Percentiles rank a stretch among this genome's conserved stretches.
phyloP scores from a whole-genome alignment of 2,888 invertebrate genomes.

The Anarsia innoxiella region DNA sequence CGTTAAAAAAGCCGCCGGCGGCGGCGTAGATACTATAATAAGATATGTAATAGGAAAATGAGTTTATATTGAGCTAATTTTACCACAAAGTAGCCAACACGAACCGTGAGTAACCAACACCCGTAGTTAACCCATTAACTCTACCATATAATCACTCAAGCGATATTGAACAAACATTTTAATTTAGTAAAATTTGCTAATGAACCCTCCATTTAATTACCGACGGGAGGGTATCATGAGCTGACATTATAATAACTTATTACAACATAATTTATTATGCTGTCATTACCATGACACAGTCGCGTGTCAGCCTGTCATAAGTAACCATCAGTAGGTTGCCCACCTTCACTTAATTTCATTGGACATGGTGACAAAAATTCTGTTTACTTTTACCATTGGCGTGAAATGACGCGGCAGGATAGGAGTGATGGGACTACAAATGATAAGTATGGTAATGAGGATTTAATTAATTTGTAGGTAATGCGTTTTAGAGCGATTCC shows the following conservation, averaged over 20 bases:
- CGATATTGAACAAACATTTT: constrained; percentile 40
- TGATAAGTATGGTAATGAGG: constrained; percentile 55
- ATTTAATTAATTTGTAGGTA: constrained; percentile 49
- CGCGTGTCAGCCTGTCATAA: constrained; percentile 66
- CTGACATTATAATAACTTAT: constrained; percentile 71
- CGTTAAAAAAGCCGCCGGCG: too few species aligned
- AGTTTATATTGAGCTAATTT: too few species aligned
- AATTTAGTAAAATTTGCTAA: constrained; percentile 62
- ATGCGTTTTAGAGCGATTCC: constrained; percentile 50
- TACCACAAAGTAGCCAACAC: too few species aligned
- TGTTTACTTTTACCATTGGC: constrained; percentile 55
- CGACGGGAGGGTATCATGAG: constrained; percentile 45
- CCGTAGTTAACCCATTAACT: constrained; percentile 55
- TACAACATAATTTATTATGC: constrained; percentile 73
- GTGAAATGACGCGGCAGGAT: constrained; percentile 49
- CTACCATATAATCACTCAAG: constrained; percentile 11
- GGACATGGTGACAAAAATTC: constrained; percentile 72
- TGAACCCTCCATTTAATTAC: constrained; percentile 50
- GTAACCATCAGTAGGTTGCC: constrained; percentile 40
- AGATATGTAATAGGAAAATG: too few species aligned
- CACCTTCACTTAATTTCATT: constrained; percentile 61
- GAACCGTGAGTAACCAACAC: too few species aligned
- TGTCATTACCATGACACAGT: constrained; percentile 68
- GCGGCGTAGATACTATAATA: too few species aligned
- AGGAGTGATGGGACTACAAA: constrained; percentile 31